Evolutionary conservation across 2,888 invertebrate species (phyloP).

Genomic region (Machimus atricapillus): DNA sequence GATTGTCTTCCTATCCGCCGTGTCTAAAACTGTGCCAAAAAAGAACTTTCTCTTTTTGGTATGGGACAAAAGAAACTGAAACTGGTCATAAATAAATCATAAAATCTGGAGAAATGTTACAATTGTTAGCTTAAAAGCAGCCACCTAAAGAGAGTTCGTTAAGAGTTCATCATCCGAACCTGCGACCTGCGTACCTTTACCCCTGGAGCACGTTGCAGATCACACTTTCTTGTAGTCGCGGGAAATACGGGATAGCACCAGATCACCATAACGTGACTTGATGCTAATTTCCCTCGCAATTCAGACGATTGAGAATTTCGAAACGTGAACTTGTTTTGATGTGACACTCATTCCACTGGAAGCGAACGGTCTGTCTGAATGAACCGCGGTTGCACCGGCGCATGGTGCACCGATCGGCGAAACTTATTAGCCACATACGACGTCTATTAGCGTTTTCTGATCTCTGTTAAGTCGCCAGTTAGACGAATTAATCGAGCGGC

Average conservation of each 20-base stretch:
- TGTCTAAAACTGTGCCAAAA: not conserved
- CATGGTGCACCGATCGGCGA: not conserved
- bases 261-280: not conserved
- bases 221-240: not conserved
- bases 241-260: not conserved
- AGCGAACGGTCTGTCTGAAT: not conserved
- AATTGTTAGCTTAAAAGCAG: not conserved
- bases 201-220: not conserved
- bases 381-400: not conserved
- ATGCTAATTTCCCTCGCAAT: not conserved
- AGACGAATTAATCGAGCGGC: conserved; percentile 16
- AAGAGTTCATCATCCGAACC: not conserved
- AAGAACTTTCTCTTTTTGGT: not conserved
- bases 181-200: not conserved
- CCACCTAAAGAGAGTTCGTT: not conserved
- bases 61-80: not conserved
- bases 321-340: not conserved
- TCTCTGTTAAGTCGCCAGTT: not conserved
- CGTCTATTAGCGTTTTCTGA: not conserved
- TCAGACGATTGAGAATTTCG: not conserved
- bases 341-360: not conserved
- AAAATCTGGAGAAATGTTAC: not conserved
- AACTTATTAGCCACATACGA: not conserved
- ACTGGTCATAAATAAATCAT: not conserved
- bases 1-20: not conserved